phyloP scores from a whole-genome alignment of 2,113 vertebrate species.

The Macaca mulatta region DNA sequence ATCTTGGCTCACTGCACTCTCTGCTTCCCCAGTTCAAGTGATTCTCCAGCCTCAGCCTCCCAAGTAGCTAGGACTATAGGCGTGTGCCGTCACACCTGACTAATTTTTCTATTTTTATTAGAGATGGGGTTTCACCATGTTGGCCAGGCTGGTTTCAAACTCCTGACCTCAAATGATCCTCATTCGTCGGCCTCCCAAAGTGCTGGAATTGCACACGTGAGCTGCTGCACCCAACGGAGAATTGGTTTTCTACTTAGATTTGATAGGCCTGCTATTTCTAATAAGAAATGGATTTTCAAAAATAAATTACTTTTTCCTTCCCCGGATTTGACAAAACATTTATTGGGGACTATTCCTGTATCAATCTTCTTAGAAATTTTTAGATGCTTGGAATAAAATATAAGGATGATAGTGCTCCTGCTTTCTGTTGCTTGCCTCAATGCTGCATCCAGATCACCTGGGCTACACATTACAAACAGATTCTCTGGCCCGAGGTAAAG shows the following conservation, averaged over 20 bases:
- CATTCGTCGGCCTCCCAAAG: no score
- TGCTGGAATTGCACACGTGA: no score
- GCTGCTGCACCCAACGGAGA: neutral
- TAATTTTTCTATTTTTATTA: no score
- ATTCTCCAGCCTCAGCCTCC: no score
- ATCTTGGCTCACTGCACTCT: no score
- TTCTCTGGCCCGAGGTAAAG: neutral
- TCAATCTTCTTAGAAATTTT: neutral
- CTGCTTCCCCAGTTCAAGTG: no score
- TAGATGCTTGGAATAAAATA: slow-evolving; percentile 11
- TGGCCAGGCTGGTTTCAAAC: no score
- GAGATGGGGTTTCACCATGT: no score
- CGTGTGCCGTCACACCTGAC: no score
- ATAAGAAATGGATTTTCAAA: neutral
- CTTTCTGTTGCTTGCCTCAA: neutral
- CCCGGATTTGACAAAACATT: neutral
- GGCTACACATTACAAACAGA: neutral
- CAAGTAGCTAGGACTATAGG: no score
- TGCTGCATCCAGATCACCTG: neutral
- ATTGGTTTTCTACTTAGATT: slow-evolving; percentile 16
- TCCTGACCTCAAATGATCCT: no score
- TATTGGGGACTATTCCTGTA: neutral
- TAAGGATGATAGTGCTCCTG: neutral
- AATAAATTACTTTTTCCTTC: neutral
- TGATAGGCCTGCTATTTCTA: neutral